These are phyloP conservation scores for Sebastes diploproa DNA, from an alignment of 2,797 vertebrate genomes.

Conservation along the genomic window DNA sequence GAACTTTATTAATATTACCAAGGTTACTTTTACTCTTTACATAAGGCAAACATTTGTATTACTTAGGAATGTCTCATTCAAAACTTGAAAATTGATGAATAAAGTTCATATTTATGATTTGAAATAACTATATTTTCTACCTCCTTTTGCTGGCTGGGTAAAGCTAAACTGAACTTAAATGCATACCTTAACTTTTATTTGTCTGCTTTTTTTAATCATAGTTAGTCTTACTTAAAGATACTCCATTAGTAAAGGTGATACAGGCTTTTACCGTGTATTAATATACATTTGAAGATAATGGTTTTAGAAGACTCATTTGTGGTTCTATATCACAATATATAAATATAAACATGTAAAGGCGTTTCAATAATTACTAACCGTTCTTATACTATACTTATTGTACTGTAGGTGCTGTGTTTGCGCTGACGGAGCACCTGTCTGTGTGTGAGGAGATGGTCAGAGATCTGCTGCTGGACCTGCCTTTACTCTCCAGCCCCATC, in stretches of 20 bases:
- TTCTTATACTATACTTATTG: not conserved
- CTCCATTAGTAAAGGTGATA: not conserved
- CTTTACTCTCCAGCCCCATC: constrained; percentile 70
- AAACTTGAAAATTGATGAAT: not conserved
- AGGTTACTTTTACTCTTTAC: not conserved
- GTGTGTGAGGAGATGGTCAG: constrained; percentile 75
- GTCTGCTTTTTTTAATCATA: not conserved
- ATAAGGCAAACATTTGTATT: not conserved
- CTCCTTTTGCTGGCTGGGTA: not conserved
- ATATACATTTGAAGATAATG: not conserved
- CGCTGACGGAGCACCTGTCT: constrained; percentile 58
- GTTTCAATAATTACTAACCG: not conserved
- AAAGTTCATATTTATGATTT: not conserved
- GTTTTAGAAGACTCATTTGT: not conserved
- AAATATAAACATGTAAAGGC: not conserved
- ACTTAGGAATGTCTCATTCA: not conserved
- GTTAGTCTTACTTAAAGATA: not conserved
- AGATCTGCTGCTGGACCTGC: constrained; percentile 75
- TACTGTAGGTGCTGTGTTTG: constrained; percentile 66
- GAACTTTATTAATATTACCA: not conserved
- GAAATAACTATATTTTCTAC: not conserved
- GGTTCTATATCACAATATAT: not conserved
- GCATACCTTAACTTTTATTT: not conserved
- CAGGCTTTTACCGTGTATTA: not conserved
- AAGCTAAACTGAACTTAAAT: not conserved